phyloP scores from a whole-genome alignment of 2,888 invertebrate genomes.

The Girardia tigrina region DNA sequence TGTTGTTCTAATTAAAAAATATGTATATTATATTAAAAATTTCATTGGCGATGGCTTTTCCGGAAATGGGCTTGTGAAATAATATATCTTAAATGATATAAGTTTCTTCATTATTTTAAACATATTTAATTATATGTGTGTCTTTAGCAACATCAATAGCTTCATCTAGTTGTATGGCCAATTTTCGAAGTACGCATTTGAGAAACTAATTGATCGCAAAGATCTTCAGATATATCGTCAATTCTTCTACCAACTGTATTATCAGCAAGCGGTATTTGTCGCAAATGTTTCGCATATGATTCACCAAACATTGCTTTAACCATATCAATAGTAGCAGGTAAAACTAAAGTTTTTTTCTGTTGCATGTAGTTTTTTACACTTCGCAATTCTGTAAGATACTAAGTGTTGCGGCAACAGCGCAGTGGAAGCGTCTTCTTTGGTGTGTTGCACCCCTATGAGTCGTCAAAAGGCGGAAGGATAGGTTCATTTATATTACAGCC shows the following conservation, averaged over 20 bases:
- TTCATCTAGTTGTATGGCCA: conserved; percentile 6
- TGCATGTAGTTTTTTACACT: not conserved
- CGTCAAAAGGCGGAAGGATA: too few relatives aligned
- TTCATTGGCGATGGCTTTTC: not conserved
- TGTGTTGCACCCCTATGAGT: too few relatives aligned
- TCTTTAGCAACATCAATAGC: not conserved
- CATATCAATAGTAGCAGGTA: conserved; percentile 4
- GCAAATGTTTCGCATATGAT: not conserved
- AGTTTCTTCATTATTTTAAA: not conserved
- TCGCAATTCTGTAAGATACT: conserved; percentile 12
- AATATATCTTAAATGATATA: conserved; percentile 16
- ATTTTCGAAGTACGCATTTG: conserved; percentile 5
- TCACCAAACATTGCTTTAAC: not conserved
- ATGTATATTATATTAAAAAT: not conserved
- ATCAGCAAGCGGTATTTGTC: conserved; percentile 19
- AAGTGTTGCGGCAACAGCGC: not conserved
- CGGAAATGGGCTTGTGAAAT: not conserved
- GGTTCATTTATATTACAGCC: too few relatives aligned
- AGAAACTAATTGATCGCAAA: conserved; percentile 12
- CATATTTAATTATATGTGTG: not conserved
- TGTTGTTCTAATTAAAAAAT: not conserved
- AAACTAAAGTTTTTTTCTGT: conserved; percentile 2
- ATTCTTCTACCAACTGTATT: not conserved
- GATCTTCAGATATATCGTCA: not conserved
- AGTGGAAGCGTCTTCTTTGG: too few relatives aligned